Evolutionary conservation across 2,888 invertebrate species (phyloP), one percentile per base, ranked within the genome.

Genomic region (Catocala nupta): DNA sequence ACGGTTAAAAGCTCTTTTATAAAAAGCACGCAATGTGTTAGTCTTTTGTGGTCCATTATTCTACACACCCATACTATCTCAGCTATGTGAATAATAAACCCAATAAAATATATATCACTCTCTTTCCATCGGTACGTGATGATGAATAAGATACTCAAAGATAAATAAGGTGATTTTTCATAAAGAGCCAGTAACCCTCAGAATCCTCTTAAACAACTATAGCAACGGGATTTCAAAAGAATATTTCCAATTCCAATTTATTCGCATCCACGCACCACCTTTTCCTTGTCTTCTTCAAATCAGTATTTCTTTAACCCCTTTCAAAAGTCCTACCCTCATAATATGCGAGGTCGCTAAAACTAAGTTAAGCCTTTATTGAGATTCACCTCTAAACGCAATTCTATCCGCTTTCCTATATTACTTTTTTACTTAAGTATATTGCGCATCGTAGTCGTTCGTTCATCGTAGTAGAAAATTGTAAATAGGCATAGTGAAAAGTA

Each of bases 291-390:
- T 88, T 82, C 78, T 83, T 82, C 83, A 85, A 89, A 89, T 88
- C 88, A 87, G 86, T 88, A 86, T 89, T 82, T 80, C 84, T 88
- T 82, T 84, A 87, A 90, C 90, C 92, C 90, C 91, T 91, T 91
- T 90, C 86, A 87, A 87, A 92, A 90, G 84, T 91, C 89, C 59
- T 75, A 74, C 68, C 74, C 81, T 86, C 83, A 85, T 90, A 90
- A 90, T 90, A 90, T 82, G 80, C 83, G 79, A 77, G 76, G 71
- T 59, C 68, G 68, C 70, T 72, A 68, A 75, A 77, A 73, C 73
- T 77, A 71, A 77, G 74, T 77, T 74, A 85, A 83, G 81, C 82
- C 84, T 83, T 86, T 89, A 90, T 89, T 88, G 88, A 84, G 85
- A 89, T 86, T 88, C 84, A 87, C 83, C 88, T 88, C 84, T 85